These are phyloP conservation scores for Heliconius cydno DNA, from an alignment of 2,888 invertebrate genomes.

Conservation along the genomic window DNA sequence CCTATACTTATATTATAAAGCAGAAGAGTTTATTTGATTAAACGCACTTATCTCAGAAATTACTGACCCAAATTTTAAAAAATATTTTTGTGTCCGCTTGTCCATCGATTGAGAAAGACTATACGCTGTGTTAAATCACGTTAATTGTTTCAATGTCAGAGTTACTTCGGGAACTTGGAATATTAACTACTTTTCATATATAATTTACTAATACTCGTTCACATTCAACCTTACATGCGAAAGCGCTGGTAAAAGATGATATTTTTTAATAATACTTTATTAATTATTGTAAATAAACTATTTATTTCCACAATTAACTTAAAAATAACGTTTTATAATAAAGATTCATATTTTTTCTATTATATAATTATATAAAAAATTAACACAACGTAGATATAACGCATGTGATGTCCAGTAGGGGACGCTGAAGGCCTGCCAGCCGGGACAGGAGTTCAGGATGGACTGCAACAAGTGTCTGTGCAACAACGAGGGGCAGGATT, in stretches of 20 bases:
- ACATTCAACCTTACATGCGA: not conserved
- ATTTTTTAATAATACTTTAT: not conserved
- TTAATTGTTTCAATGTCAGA: too few relatives aligned
- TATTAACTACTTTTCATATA: not conserved
- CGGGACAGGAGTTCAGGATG: conserved; percentile 73
- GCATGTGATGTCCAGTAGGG: conserved; percentile 61
- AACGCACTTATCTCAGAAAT: not conserved
- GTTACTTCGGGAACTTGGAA: not conserved
- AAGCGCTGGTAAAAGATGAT: not conserved
- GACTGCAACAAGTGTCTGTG: conserved; percentile 81
- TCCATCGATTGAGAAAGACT: not conserved
- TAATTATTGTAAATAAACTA: not conserved
- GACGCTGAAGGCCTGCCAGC: conserved; percentile 69
- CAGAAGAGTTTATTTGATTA: not conserved
- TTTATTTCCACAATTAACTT: not conserved
- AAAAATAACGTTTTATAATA: not conserved
- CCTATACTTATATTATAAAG: not conserved
- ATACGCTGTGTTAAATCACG: too few relatives aligned
- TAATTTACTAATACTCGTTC: too few relatives aligned
- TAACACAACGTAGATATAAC: conserved; percentile 50
- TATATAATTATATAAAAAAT: not conserved
- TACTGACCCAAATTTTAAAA: not conserved
- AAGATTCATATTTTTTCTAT: not conserved
- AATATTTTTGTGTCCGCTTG: not conserved
- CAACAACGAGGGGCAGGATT: conserved; percentile 69